These are phyloP conservation scores for Pseudomyrmex gracilis DNA, from an alignment of 1,140 invertebrate genomes.

Conservation along the genomic window DNA sequence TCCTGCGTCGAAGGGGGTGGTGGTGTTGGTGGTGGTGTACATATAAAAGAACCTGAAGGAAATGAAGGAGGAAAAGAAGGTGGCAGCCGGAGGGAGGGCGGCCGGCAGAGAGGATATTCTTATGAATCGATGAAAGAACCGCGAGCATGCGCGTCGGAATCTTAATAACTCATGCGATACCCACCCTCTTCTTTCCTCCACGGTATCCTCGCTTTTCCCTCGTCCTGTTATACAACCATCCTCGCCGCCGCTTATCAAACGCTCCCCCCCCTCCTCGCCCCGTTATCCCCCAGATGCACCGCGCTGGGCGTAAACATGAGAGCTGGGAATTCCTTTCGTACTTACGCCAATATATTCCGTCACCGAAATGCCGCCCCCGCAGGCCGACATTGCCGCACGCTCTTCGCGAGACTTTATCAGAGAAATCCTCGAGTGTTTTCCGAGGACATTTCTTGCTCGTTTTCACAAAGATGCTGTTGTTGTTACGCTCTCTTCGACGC, in stretches of 20 bases:
- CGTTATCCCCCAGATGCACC: slow-evolving; percentile 71
- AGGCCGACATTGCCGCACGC: neutral
- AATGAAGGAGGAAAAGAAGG: slow-evolving; percentile 53
- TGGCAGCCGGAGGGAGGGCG: slow-evolving; percentile 49
- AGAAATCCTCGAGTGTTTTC: slow-evolving; percentile 10
- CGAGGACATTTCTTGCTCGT: slow-evolving; percentile 48
- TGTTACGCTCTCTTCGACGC: neutral
- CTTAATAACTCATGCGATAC: slow-evolving; percentile 84
- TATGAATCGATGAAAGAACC: slow-evolving; percentile 85
- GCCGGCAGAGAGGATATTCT: slow-evolving; percentile 82
- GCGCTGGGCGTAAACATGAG: slow-evolving; percentile 76
- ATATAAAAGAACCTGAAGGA: slow-evolving; percentile 37
- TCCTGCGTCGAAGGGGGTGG: slow-evolving; percentile 45
- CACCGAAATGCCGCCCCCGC: slow-evolving; percentile 6
- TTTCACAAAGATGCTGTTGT: slow-evolving; percentile 50
- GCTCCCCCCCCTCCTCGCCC: slow-evolving; percentile 61
- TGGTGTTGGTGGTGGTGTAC: slow-evolving; percentile 7
- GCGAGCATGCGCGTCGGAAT: slow-evolving; percentile 83
- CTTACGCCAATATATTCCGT: slow-evolving; percentile 51
- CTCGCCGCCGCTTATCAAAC: slow-evolving; percentile 64
- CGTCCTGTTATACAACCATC: slow-evolving; percentile 62
- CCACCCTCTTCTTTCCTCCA: slow-evolving; percentile 51
- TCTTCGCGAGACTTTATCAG: neutral
- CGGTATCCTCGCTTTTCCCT: slow-evolving; percentile 30
- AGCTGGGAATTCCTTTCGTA: slow-evolving; percentile 67